Base-by-base conservation (phyloP, 2,888 invertebrate genomes). In the Archips xylosteana region DNA sequence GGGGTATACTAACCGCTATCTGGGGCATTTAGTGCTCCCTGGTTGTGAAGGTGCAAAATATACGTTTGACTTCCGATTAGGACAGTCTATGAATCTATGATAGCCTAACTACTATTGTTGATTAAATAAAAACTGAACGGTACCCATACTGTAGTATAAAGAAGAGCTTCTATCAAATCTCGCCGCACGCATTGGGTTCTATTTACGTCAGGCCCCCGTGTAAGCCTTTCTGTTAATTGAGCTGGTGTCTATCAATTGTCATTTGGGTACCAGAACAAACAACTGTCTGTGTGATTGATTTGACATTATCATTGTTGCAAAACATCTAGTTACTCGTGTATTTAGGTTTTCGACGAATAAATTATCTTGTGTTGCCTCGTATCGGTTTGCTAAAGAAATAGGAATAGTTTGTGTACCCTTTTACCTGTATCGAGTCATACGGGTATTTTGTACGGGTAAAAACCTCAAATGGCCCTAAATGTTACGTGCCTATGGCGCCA, bases 361-460 rank as follows among this genome's bases (percentile, higher is more conserved):
- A n/a, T 60, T 36, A n/a, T n/a, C 39, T 60, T n/a, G 36, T 49
- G 34, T 49, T 62, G 23, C 57, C 32, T 47, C 63, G 13, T 47
- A 32, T 32, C 47, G 1, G n/a, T 23, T 63, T 47, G 8, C 42
- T 47, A 47, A 9, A 32, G 61, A 9, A 62, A 10, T 15, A 15
- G 45, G 23, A 23, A 3, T 60, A 59, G 32, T 39, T 34, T 69
- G 47, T 23, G 57, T 47, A 59, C 59, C 49, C 51, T 49, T 64
- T 45, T 73, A 73, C 73, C 68, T 73, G 73, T 42, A 39, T 63
- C 34, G 13, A 73, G 47, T 64, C 63, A 49, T 45, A n/a, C 72
- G 36, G 47, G 47, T 54, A 49, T 73, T 32, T 49, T 39, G 23
- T 15, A 49, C 57, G 57, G 57, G 57, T 63, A 73, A 68, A 68